phyloP scores from a whole-genome alignment of 2,888 invertebrate species.

The Dendrolimus houi region DNA sequence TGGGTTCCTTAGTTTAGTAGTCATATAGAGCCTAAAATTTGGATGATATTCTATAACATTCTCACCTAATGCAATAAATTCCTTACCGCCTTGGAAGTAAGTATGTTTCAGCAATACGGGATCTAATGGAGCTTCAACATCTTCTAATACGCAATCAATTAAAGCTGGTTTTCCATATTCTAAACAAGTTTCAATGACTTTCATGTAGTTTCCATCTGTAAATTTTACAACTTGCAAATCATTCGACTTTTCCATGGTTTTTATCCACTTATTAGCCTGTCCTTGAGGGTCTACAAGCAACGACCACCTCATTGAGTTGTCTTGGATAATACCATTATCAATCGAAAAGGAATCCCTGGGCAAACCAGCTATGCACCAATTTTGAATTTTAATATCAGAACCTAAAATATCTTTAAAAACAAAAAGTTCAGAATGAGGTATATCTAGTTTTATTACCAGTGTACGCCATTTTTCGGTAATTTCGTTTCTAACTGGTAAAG shows the following conservation, averaged over 20 bases:
- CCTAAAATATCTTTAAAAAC: constrained; percentile 86
- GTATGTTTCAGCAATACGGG: constrained; percentile 85
- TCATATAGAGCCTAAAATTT: constrained; percentile 87
- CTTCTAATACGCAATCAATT: constrained; percentile 86
- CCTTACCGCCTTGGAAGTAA: constrained; percentile 83
- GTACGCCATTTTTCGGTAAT: constrained; percentile 83
- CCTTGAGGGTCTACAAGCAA: constrained; percentile 90
- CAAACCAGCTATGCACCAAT: constrained; percentile 89
- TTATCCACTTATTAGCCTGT: constrained; percentile 91
- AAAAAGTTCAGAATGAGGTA: constrained; percentile 86
- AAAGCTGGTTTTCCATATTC: constrained; percentile 86
- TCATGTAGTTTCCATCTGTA: constrained; percentile 85
- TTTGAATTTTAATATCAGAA: constrained; percentile 90
- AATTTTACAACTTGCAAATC: constrained; percentile 84
- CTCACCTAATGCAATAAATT: constrained; percentile 86
- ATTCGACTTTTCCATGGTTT: constrained; percentile 86
- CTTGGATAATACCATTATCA: constrained; percentile 90
- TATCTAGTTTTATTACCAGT: constrained; percentile 79
- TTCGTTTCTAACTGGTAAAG: constrained; percentile 78
- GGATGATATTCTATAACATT: constrained; percentile 85
- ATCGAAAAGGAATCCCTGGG: constrained; percentile 89
- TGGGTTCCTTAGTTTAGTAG: constrained; percentile 89
- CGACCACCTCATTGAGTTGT: constrained; percentile 86
- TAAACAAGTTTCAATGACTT: constrained; percentile 83
- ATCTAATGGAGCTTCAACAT: constrained; percentile 86